Percentiles rank a stretch among this genome's conserved stretches.
Conservation (phyloP, 1,140 invertebrate species). For the Oryctes rhinoceros region DNA sequence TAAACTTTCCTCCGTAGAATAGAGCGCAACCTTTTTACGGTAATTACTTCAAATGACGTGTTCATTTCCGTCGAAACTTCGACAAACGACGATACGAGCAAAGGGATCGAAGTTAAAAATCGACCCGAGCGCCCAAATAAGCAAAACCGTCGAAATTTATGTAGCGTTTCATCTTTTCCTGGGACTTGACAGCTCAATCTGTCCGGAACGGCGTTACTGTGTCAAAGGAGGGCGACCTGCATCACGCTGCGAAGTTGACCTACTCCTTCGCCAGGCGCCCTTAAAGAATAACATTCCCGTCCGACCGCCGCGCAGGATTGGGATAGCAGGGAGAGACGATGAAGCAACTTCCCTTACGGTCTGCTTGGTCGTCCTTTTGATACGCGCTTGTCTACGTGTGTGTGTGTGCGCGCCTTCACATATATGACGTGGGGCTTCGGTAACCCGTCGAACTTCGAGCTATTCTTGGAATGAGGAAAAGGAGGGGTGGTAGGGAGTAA, state of each 20-base stretch:
- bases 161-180: slow-evolving; percentile 21
- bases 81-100: too few relatives aligned
- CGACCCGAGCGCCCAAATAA: not conserved
- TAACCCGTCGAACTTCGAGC: slow-evolving; percentile 12
- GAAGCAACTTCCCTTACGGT: slow-evolving; percentile 14
- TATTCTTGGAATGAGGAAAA: not conserved
- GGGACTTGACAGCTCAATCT: slow-evolving; percentile 22
- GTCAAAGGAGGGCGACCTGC: slow-evolving; percentile 6
- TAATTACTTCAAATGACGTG: too few relatives aligned
- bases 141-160: slow-evolving; percentile 17
- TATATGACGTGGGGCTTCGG: not conserved
- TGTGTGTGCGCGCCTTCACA: not conserved
- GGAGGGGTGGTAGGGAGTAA: not conserved
- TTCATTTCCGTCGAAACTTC: too few relatives aligned
- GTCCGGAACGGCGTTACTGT: slow-evolving; percentile 22
- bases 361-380: not conserved
- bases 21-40: too few relatives aligned
- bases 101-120: slow-evolving; percentile 2
- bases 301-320: not conserved
- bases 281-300: slow-evolving; percentile 1
- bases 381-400: not conserved
- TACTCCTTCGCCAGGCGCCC: not conserved
- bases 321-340: not conserved
- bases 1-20: too few relatives aligned
- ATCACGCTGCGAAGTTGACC: slow-evolving; percentile 14